Percentiles rank a stretch among this genome's conserved stretches.
Evolutionary conservation across 2,888 invertebrate species (phyloP).

Genomic region (Eilema depressum): DNA sequence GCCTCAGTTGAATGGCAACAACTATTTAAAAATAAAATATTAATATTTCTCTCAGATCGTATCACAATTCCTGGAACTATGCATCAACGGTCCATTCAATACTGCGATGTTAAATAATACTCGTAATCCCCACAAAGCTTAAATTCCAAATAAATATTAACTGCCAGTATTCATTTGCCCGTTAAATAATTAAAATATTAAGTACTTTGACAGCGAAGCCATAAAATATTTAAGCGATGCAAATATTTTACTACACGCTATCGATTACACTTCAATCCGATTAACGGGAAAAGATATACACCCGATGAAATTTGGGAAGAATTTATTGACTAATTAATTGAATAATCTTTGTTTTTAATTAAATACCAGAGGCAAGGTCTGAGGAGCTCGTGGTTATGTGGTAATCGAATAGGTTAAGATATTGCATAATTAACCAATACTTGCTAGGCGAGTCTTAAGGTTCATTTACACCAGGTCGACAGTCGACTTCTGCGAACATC

Average conservation of each 20-base stretch:
- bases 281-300: constrained; percentile 29
- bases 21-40: too few relatives aligned
- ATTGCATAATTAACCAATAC: too few relatives aligned
- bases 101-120: not conserved
- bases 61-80: too few relatives aligned
- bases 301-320: not conserved
- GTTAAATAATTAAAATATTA: constrained; percentile 13
- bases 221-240: constrained; percentile 7
- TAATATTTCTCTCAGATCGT: too few relatives aligned
- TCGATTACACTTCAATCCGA: constrained; percentile 21
- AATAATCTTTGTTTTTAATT: not conserved
- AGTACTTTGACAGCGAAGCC: constrained; percentile 5
- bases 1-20: too few relatives aligned
- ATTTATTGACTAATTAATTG: not conserved
- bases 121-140: not conserved
- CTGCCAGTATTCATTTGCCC: not conserved
- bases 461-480: too few relatives aligned
- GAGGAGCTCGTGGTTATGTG: too few relatives aligned
- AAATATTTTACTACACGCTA: constrained; percentile 10
- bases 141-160: not conserved
- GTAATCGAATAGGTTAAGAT: too few relatives aligned
- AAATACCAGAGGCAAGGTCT: too few relatives aligned
- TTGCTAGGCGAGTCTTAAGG: too few relatives aligned
- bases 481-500: too few relatives aligned
- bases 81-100: not conserved